Evolutionary conservation across 2,888 invertebrate species (phyloP), one percentile per base, ranked within the genome.

Genomic region (Epinotia bilunana): DNA sequence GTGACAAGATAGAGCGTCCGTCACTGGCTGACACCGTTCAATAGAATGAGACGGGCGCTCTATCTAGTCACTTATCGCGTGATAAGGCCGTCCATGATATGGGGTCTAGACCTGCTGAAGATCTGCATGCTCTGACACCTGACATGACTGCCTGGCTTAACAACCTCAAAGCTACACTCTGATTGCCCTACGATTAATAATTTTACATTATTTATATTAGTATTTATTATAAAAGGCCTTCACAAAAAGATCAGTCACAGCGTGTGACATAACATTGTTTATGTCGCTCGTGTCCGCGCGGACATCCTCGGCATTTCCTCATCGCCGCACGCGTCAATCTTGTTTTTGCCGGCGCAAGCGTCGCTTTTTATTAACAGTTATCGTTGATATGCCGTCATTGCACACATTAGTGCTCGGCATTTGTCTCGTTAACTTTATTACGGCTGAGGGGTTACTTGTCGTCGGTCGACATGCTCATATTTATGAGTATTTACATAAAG

Each of bases 241-340:
- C 20, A 72, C 23, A 55, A 55, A 71, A 63, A 72, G 23, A 20
- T 33, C 28, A 20, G 16, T 11, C 71, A 53, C 39, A 55, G 62
- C 61, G n/a, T n/a, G 23, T 33, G n/a, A 61, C 23, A 11, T n/a
- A 18, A n/a, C 43, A 23, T 43, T 39, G 68, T 69, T 55, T 39
- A 58, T 39, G 46, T 74, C 78, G 81, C 81, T 79, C 82, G 86
- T 83, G 82, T 80, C 80, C 76, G 76, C 74, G 80, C 61, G 82
- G 84, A 83, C 83, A 88, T 88, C 83, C 84, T 79, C 82, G 81
- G 89, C 84, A 90, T 90, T 90, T 90, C 90, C 89, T 88, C 85
- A 87, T 85, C 83, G 84, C 81, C 84, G 87, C 88, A 86, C 86
- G 87, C 86, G 88, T 83, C 79, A 77, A 80, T 68, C 64, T 74